A percentile compares a stretch with the other conserved stretches of the same genome.
Evolutionary conservation across 2,888 invertebrate species (phyloP).

Genomic region (Luperina testacea): DNA sequence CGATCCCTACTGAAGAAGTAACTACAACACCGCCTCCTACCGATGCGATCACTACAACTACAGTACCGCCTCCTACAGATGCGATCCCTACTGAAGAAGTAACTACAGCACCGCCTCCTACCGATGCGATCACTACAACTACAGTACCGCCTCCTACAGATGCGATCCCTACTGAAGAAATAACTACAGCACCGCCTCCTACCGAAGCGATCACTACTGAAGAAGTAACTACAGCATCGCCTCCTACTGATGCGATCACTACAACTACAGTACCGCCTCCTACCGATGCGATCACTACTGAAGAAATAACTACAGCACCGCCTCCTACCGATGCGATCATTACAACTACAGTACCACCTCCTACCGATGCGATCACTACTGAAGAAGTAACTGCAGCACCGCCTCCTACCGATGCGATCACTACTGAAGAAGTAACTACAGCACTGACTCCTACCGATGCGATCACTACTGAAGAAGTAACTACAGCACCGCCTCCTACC

Average conservation of each 20-base stretch:
- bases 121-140: not conserved
- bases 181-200: not conserved
- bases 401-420: not conserved
- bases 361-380: not conserved
- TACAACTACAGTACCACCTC: not conserved
- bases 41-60: not conserved
- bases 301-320: not conserved
- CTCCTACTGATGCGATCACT: not conserved
- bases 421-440: not conserved
- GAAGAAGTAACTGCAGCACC: not conserved
- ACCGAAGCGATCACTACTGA: not conserved
- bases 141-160: not conserved
- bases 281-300: not conserved
- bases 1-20: accelerated
- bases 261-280: not conserved
- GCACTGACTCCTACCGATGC: not conserved
- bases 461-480: not conserved
- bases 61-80: not conserved
- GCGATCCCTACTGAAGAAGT: not conserved
- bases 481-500: not conserved
- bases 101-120: not conserved
- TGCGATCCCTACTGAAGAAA: not conserved
- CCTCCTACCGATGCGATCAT: not conserved
- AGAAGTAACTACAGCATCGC: not conserved
- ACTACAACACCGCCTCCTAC: not conserved